Evolutionary conservation across 1,140 invertebrate genomes (phyloP), one percentile per base, ranked within the genome.

Genomic region (Aphelenchoides fujianensis): DNA sequence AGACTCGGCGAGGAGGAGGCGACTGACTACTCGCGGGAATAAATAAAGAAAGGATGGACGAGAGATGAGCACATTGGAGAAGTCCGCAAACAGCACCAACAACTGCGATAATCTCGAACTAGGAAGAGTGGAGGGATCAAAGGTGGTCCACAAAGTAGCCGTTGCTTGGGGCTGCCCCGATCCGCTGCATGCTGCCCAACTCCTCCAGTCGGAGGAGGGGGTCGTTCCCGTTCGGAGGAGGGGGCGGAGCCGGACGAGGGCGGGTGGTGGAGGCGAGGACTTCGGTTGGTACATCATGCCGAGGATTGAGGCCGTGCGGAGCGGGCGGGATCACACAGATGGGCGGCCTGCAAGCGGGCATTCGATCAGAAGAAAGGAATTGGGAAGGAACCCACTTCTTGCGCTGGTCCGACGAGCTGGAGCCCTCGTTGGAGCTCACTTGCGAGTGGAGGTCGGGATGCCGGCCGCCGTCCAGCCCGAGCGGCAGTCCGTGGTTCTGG

Each of bases 381-480:
- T n/a, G n/a, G n/a, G n/a, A n/a, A 27, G 32, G 64, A 28, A n/a
- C 27, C n/a, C 37, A 78, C 76, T 75, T 76, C 69, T 74, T 73
- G 31, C 77, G 74, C 7, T 80, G 75, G 16, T 81, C 78, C 19
- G 79, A 81, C 2, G 77, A 74, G 61, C 71, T 79, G 19, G 80
- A 82, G 23, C 77, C 78, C 32, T 82, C 78, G 48, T 79, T 82
- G 16, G 78, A 79, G 30, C 79, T 80, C 9, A 72, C 76, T 61
- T 82, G 79, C 55, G 77, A 79, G 27, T 70, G 76, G 23, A 75
- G 41, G 37, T 75, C 74, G 19, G 72, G 37, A 59, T 27, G 61
- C 23, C 16, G 19, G 12, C 16, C 32, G 5, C 62, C 64, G 64
- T 2, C 73, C 63, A 59, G 66, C 12, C 16, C 74, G 68, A 59